Conservation (phyloP, 1,140 invertebrate genomes). For the Thaumetopoea pityocampa region DNA sequence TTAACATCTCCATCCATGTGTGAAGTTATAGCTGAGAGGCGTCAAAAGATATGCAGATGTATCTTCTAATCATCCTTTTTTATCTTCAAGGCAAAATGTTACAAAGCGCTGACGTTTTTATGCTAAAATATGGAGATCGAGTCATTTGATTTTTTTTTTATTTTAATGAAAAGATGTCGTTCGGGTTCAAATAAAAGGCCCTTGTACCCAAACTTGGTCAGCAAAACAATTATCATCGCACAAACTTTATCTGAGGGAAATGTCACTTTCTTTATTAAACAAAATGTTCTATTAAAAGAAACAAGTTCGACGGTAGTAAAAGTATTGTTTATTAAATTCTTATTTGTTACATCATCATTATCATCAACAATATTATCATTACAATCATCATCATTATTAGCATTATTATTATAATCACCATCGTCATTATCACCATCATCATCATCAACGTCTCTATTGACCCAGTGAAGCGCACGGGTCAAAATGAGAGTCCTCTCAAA, state of each 20-base stretch:
- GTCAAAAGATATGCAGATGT: constrained; percentile 67
- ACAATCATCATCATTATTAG: no score
- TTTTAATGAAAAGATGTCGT: constrained; percentile 56
- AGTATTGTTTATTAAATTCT: no score
- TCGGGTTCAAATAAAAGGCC: constrained; percentile 36
- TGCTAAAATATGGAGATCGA: constrained; percentile 72
- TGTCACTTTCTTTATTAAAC: constrained; percentile 17
- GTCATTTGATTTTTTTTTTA: constrained; percentile 69
- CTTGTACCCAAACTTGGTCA: constrained; percentile 41
- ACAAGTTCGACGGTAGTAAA: no score
- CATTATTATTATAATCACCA: no score
- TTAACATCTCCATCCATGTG: constrained; percentile 51
- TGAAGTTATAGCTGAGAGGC: constrained; percentile 40
- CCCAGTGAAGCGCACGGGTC: no score
- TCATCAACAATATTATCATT: no score
- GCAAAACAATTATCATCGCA: constrained; percentile 48
- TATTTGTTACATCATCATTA: no score
- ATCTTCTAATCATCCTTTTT: constrained; percentile 50
- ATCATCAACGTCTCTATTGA: no score
- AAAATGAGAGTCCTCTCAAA: no score
- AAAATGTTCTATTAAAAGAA: constrained; percentile 4
- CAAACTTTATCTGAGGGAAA: constrained; percentile 26
- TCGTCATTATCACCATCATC: no score
- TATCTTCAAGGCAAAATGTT: constrained; percentile 44
- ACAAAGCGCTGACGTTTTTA: constrained; percentile 63